Evolutionary conservation across 2,888 invertebrate genomes (phyloP), one percentile per base, ranked within the genome.

Genomic region (Teleiodes luculella): DNA sequence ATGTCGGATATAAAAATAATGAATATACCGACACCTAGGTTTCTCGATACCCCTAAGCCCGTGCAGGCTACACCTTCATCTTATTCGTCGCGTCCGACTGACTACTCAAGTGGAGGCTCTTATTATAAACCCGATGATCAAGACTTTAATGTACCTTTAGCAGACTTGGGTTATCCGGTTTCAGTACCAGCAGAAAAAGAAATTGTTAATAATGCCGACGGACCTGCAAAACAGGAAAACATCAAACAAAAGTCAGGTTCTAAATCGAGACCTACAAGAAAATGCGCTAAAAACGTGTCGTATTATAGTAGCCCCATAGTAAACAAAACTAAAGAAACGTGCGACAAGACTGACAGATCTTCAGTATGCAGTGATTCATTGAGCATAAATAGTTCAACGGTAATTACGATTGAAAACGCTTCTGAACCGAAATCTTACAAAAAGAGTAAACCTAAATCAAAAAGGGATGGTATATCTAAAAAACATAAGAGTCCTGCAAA

Each of bases 121-220:
- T 92, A 92, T 65, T 92, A 92, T 64, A 91, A 91, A 57, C 92
- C 92, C 0, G 92, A 92, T 66, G 92, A 92, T 64, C 91, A 91
- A 54, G 92, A 92, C 64, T 86, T n/a, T n/a, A n/a, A 80, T 58
- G 57, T 80, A 51, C 76, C 74, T 31, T 63, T 76, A 7, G 69
- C 76, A 16, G 86, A 86, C 53, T 66, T 80, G 49, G 74, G 67
- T 48, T 76, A 72, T 63, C 64, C 74, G 31, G 68, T 70, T 10
- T 67, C 72, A 54, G 59, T 57, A 5, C 13, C 41, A 3, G 56
- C 59, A 36, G 59, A 57, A 39, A 41, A 30, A 36, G 58, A 48
- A 48, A 35, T n/a, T 16, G 14, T 18, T 5, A 16, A 8, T 35
- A 50, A 10, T 31, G n/a, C 6, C 13, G 20, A 41, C 8, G 11